phyloP scores from a whole-genome alignment of 2,797 vertebrate genomes.

The Buphagus erythrorhynchus region DNA sequence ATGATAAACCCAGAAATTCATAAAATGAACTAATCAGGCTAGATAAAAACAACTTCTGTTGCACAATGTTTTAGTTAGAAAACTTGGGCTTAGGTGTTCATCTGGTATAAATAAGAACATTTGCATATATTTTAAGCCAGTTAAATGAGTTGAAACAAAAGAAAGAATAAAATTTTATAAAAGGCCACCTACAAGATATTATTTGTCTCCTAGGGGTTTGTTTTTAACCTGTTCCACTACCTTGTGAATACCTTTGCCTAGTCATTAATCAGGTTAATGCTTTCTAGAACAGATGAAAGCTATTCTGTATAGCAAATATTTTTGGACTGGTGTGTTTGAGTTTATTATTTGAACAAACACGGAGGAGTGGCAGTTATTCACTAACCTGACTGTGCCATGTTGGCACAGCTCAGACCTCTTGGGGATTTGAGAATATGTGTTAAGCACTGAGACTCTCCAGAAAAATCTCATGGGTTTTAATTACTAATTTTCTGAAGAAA shows the following conservation, averaged over 20 bases:
- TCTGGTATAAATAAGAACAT: not conserved
- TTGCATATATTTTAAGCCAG: not conserved
- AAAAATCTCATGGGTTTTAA: not conserved
- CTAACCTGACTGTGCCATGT: not conserved
- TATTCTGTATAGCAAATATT: not conserved
- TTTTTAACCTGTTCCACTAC: not conserved
- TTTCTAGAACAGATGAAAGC: not conserved
- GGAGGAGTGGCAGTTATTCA: not conserved
- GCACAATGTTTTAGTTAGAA: not conserved
- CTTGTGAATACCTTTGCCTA: not conserved
- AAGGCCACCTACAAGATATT: not conserved
- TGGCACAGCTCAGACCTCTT: not conserved
- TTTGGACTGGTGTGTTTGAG: not conserved
- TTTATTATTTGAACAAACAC: not conserved
- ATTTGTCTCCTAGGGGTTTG: accelerated
- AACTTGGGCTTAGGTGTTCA: not conserved
- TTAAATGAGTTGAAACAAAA: not conserved
- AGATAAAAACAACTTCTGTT: not conserved
- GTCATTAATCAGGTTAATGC: not conserved
- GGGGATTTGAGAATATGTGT: not conserved
- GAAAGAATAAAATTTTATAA: not conserved
- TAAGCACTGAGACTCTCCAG: not conserved
- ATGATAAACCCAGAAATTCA: not conserved
- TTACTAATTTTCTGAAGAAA: not conserved
- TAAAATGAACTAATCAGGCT: not conserved